phyloP scores from a whole-genome alignment of 2,113 vertebrate genomes.

The Odobenus rosmarus region DNA sequence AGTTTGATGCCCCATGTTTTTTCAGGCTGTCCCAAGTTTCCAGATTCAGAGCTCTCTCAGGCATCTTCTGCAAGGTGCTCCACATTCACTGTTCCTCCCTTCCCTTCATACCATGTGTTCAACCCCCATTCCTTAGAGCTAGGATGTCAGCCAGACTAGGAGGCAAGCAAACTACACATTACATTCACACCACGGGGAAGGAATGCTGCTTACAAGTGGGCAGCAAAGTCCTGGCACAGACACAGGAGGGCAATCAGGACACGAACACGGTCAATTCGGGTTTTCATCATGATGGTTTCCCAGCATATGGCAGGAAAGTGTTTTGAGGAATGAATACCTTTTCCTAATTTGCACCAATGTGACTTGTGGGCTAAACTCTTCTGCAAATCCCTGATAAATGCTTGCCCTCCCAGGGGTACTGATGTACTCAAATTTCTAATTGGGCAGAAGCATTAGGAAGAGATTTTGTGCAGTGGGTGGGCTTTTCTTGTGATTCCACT shows the following conservation, averaged over 20 bases:
- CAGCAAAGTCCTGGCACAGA: neutral
- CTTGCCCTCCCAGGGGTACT: neutral
- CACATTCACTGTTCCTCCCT: neutral
- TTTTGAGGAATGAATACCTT: neutral
- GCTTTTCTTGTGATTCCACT: neutral
- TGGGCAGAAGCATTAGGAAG: neutral
- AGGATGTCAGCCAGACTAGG: neutral
- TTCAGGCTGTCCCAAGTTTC: neutral
- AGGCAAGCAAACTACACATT: neutral
- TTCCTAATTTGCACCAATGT: neutral
- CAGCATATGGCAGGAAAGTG: neutral
- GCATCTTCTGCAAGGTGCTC: neutral
- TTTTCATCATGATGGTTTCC: neutral
- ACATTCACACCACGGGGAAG: neutral
- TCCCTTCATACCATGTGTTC: neutral
- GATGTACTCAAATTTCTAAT: slow-evolving; percentile 28
- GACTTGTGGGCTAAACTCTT: neutral
- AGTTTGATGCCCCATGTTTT: neutral
- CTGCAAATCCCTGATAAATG: neutral
- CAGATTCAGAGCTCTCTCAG: neutral
- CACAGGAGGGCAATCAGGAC: neutral
- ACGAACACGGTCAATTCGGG: neutral
- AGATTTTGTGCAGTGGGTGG: neutral
- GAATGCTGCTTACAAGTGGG: neutral
- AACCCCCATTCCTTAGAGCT: neutral